These are phyloP conservation scores for Deilephila elpenor DNA, from an alignment of 2,888 invertebrate genomes.

Conservation along the genomic window DNA sequence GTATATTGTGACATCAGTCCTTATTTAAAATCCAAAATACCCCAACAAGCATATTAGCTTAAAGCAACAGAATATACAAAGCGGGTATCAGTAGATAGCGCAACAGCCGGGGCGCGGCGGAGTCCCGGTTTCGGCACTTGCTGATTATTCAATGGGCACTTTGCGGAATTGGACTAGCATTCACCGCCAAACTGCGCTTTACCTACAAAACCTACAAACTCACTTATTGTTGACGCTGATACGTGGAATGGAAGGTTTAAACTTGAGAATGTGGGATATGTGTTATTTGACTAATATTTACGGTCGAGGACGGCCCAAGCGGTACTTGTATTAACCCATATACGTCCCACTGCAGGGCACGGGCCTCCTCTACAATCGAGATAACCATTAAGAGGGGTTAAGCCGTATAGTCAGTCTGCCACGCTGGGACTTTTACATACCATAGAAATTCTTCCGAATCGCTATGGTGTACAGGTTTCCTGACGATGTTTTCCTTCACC, in stretches of 20 bases:
- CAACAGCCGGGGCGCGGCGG: background rate
- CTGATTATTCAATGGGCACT: conserved; percentile 29
- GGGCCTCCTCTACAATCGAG: background rate
- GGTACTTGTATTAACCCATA: background rate
- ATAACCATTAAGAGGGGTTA: background rate
- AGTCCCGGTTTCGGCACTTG: conserved; percentile 19
- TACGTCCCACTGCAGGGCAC: background rate
- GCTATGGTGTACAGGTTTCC: too few relatives aligned
- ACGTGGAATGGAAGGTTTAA: too few relatives aligned
- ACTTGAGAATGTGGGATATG: too few relatives aligned
- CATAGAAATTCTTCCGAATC: too few relatives aligned
- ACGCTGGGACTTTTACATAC: too few relatives aligned
- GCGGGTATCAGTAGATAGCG: background rate
- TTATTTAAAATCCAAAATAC: too few relatives aligned
- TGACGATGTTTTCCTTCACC: too few relatives aligned
- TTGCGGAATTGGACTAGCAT: conserved; percentile 12
- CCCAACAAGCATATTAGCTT: background rate
- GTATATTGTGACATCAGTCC: too few relatives aligned
- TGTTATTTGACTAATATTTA: too few relatives aligned
- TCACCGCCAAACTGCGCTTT: conserved; percentile 7
- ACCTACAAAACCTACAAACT: background rate
- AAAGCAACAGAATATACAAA: background rate
- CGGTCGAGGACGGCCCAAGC: too few relatives aligned
- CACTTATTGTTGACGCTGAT: too few relatives aligned
- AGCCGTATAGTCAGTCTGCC: too few relatives aligned